Evolutionary conservation across 2,888 invertebrate species (phyloP).

Genomic region (Cetonia aurata): DNA sequence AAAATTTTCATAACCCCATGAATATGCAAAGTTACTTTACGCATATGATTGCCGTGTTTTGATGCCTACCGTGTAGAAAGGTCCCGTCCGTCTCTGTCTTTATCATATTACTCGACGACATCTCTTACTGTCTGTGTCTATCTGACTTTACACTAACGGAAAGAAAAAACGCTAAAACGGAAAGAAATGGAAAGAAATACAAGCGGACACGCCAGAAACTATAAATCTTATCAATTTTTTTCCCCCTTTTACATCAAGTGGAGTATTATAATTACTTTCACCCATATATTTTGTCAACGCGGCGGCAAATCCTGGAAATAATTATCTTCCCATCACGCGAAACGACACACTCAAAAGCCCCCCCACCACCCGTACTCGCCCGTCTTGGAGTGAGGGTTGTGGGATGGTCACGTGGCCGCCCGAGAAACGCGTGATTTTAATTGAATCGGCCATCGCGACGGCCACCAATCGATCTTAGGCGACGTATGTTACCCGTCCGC

Average conservation of each 20-base stretch:
- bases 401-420: not conserved
- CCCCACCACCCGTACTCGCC: not conserved
- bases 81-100: too few species aligned
- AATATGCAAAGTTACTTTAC: too few species aligned
- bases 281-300: conserved; percentile 1
- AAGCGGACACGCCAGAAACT: not conserved
- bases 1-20: too few species aligned
- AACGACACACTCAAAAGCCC: not conserved
- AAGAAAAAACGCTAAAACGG: too few species aligned
- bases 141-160: too few species aligned
- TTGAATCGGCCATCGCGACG: not conserved
- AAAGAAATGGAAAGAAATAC: too few species aligned
- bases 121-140: too few species aligned
- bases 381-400: not conserved
- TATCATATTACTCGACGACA: too few species aligned
- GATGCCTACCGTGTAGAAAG: too few species aligned
- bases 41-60: too few species aligned
- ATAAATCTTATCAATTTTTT: not conserved
- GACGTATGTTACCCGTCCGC: not conserved
- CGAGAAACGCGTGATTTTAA: not conserved
- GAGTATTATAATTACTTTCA: not conserved
- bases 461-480: not conserved
- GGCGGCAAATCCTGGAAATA: not conserved
- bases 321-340: conserved; percentile 5
- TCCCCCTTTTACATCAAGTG: not conserved